Percentiles rank a stretch among this genome's conserved stretches.
These are phyloP conservation scores for Vespertilio murinus DNA, from an alignment of 2,797 vertebrate genomes.

Conservation along the genomic window DNA sequence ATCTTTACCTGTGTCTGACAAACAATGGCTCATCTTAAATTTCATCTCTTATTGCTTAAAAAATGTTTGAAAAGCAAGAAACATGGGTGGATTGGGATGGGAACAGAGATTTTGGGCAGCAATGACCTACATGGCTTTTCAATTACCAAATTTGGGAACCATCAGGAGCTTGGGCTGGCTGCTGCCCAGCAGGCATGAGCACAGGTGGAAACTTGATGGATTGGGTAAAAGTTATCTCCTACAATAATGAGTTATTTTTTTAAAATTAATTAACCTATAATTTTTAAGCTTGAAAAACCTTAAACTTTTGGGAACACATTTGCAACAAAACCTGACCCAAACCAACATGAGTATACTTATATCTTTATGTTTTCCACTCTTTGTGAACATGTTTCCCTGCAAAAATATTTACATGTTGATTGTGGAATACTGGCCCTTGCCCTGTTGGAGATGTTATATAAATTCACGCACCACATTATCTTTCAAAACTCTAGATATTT, in stretches of 20 bases:
- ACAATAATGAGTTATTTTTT: background rate
- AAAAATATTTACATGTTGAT: background rate
- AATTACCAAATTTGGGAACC: background rate
- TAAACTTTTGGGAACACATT: background rate
- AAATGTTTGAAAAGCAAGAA: slow-evolving; percentile 14
- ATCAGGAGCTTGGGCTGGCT: background rate
- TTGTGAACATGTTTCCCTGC: background rate
- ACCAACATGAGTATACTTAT: background rate
- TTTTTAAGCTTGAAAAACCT: background rate
- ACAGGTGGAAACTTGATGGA: background rate
- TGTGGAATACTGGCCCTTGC: background rate
- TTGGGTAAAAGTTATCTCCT: background rate
- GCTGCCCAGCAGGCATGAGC: background rate
- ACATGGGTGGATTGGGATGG: background rate
- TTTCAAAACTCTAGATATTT: background rate
- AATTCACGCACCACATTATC: background rate
- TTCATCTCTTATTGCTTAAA: background rate
- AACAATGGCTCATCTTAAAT: background rate
- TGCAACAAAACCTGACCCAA: background rate
- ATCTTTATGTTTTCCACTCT: background rate
- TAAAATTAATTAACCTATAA: background rate
- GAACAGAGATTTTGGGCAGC: background rate
- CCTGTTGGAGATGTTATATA: background rate
- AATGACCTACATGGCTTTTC: background rate
- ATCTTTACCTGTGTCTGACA: background rate